phyloP scores from a whole-genome alignment of 2,888 invertebrate genomes.

The Geotrupes spiniger region DNA sequence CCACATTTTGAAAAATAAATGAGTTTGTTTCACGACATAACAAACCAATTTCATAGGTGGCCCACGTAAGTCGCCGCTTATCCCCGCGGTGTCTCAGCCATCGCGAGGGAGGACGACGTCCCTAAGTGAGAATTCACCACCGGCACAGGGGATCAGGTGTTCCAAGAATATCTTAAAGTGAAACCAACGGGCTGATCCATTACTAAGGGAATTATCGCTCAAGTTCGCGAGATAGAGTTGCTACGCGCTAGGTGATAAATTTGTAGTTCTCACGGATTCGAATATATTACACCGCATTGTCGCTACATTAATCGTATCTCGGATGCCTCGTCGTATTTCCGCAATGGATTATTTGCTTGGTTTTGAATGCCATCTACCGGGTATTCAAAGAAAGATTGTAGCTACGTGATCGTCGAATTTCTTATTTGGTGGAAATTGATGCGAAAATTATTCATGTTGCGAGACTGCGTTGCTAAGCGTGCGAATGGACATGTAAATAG shows the following conservation, averaged over 20 bases:
- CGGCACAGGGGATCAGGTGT: conserved; percentile 34
- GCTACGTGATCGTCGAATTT: no score
- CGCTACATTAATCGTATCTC: conserved; percentile 40
- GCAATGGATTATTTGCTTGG: background rate
- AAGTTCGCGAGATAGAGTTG: conserved; percentile 19
- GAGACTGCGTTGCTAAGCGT: no score
- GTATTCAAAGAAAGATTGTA: no score
- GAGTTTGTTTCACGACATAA: no score
- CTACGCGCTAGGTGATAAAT: conserved; percentile 34
- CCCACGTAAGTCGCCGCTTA: conserved; percentile 9
- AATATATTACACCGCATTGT: conserved; percentile 42
- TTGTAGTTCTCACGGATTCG: conserved; percentile 36
- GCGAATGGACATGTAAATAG: no score
- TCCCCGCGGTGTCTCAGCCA: conserved; percentile 21
- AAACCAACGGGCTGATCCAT: conserved; percentile 33
- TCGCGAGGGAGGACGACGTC: conserved; percentile 23
- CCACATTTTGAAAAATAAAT: no score
- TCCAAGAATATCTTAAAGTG: conserved; percentile 35
- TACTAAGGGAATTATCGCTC: conserved; percentile 21
- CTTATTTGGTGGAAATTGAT: no score
- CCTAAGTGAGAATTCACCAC: conserved; percentile 30
- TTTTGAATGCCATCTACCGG: no score
- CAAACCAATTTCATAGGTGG: no score
- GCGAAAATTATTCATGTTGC: no score
- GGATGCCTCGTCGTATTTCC: conserved; percentile 8